Evolutionary conservation across 2,113 vertebrate species (phyloP), one percentile per base, ranked within the genome.

Genomic region (Tragelaphus buxtoni): DNA sequence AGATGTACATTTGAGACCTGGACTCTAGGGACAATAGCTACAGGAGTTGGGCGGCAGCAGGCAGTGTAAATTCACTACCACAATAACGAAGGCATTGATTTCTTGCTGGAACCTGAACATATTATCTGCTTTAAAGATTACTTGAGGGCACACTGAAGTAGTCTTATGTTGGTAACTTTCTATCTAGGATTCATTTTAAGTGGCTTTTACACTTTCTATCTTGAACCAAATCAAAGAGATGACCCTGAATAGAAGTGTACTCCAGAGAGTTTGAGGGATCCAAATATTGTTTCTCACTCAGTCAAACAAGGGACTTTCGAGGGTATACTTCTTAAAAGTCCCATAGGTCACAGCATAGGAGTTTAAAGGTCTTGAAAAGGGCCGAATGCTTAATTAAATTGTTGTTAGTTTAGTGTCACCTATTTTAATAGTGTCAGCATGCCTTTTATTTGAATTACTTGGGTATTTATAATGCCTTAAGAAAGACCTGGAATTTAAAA

Each of bases 171-270:
- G 65, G 74, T 76, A 90, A 94, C 63, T 84, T 92, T 96, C 94
- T 93, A 80, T 53, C 83, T 76, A 30, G 9, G 87, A 85, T 89
- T 95, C 92, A 42, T 91, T 96, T 42, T 84, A 90, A 96, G 87
- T 96, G 96, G 87, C 96, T 96, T 97, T 95, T 97, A 93, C 63
- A 87, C 89, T 96, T 94, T 89, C 49, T 88, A 49, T 56, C 74
- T 94, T 76, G 72, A 97, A 87, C 96, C 51, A 93, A 96, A 87
- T 95, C 63, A 92, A 77, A 60, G n/a, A 53, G 30, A 74, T 69
- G 47, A 55, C 32, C 32, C 35, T 87, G 92, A 69, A 55, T 72
- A 91, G 80, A 97, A 96, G 3, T 93, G 95, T 30, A 87, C 24
- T 49, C 13, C 13, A 95, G 45, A 88, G 30, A 94, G n/a, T 84